Base-by-base conservation (phyloP, 2,113 vertebrate genomes). In the Trichechus manatus region DNA sequence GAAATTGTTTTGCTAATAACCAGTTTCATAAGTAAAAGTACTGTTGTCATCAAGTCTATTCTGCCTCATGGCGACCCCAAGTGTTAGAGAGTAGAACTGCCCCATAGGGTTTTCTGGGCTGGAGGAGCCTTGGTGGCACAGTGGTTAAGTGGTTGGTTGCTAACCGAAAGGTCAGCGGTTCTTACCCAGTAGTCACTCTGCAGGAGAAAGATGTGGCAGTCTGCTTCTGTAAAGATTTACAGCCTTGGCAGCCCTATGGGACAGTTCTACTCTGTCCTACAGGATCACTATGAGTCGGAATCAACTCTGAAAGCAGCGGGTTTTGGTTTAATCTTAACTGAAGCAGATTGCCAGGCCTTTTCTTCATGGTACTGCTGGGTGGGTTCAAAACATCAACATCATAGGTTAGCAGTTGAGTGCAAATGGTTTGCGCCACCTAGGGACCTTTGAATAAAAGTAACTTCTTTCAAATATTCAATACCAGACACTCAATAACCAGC, bases 1-100 rank as follows among this genome's bases (percentile, higher is more conserved):
- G 53, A 56, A 56, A 56, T 56, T 56, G 53, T 56, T 56, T 56
- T 56, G 53, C 15, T 11, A 56, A 14, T 56, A 56, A 56, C 11
- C n/a, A 75, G 13, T 89, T 93, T 93, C 42, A 86, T 70, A 92
- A 96, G 79, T 66, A 95, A 92, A 70, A 63, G 27, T 86, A 66
- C 22, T 61, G 59, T 61, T 61, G 53, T 56, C 11, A 14, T 56
- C 53, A 17, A 14, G 53, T 56, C 53, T 56, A 17, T 56, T 56
- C 53, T 14, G 9, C 53, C 53, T 56, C 53, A 56, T 56, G 53
- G 11, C 11, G 53, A 56, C 53, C 53, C 53, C 53, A 56, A 10
- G 53, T 56, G 53, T 56, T 56, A 56, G 53, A 56, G 53, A 56
- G 53, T 56, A 56, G 53, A 56, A 56, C 53, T 56, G 7, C 53